A percentile compares a stretch with the other conserved stretches of the same genome.
These are phyloP conservation scores for Seriola aureovittata DNA, from an alignment of 2,113 vertebrate species.

Conservation along the genomic window DNA sequence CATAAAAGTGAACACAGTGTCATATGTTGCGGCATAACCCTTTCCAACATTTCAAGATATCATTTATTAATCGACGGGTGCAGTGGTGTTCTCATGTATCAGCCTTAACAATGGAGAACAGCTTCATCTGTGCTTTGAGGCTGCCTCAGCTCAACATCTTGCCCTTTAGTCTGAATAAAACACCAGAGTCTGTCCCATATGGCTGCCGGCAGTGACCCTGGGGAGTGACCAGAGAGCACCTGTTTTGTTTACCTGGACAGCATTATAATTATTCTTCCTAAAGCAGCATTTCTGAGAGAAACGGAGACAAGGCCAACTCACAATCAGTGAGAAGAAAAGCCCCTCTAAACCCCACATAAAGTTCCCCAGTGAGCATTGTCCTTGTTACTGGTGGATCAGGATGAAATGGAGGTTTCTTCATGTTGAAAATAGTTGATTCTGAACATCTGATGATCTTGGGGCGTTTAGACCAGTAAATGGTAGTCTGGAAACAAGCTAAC, in stretches of 20 bases:
- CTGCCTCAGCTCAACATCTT: conserved; percentile 1
- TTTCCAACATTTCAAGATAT: conserved; percentile 19
- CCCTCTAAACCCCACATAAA: background rate
- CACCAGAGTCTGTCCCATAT: conserved; percentile 12
- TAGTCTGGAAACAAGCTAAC: too few relatives aligned
- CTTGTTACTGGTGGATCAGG: background rate
- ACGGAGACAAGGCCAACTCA: background rate
- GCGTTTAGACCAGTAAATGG: too few relatives aligned
- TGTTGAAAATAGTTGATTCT: background rate
- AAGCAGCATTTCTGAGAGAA: conserved; percentile 31
- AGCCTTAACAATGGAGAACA: conserved; percentile 13
- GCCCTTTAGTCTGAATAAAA: conserved; percentile 46
- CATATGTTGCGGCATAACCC: background rate
- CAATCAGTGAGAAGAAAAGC: conserved; percentile 13
- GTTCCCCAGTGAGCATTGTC: background rate
- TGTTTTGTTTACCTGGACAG: conserved; percentile 48
- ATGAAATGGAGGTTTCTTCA: background rate
- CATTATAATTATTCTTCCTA: conserved; percentile 48
- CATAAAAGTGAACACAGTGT: conserved; percentile 12
- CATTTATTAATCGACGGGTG: conserved; percentile 20
- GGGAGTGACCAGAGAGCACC: conserved; percentile 30
- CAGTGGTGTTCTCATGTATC: conserved; percentile 1
- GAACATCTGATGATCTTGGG: too few relatives aligned
- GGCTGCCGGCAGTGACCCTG: conserved; percentile 38
- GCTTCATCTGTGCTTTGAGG: conserved; percentile 9